Conservation (phyloP, 2,888 invertebrate genomes). For the Phalangium opilio region DNA sequence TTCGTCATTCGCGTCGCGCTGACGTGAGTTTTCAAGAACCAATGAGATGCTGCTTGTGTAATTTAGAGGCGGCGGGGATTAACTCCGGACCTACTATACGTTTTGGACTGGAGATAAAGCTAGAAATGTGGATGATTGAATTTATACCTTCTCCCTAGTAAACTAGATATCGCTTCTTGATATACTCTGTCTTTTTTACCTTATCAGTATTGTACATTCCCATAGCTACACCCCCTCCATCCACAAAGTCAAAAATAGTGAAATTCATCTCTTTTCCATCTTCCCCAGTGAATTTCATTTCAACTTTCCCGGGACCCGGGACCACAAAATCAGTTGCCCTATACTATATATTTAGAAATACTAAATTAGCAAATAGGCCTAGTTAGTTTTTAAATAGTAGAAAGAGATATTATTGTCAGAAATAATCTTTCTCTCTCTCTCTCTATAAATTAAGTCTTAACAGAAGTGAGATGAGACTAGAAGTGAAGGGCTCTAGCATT, state of each 20-base stretch:
- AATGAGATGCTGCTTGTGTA: too few relatives aligned
- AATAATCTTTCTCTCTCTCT: neutral
- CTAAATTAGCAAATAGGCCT: neutral
- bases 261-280: slow-evolving; percentile 45
- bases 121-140: too few relatives aligned
- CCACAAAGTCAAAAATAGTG: slow-evolving; percentile 67
- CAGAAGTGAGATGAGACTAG: too few relatives aligned
- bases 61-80: too few relatives aligned
- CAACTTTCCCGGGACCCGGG: slow-evolving; percentile 73
- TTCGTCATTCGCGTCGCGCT: too few relatives aligned
- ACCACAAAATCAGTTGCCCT: slow-evolving; percentile 94
- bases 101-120: too few relatives aligned
- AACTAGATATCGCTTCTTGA: too few relatives aligned
- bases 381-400: too few relatives aligned
- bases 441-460: neutral
- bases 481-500: too few relatives aligned
- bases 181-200: slow-evolving; percentile 30
- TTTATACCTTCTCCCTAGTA: too few relatives aligned
- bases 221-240: slow-evolving; percentile 60
- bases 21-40: too few relatives aligned
- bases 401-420: neutral
- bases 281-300: slow-evolving; percentile 60
- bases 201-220: slow-evolving; percentile 93
- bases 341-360: slow-evolving; percentile 37
- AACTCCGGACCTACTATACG: too few relatives aligned